Percentiles rank a stretch among this genome's conserved stretches.
These are phyloP conservation scores for Cercopithecus petaurista DNA, from an alignment of 2,797 vertebrate species.

Conservation along the genomic window DNA sequence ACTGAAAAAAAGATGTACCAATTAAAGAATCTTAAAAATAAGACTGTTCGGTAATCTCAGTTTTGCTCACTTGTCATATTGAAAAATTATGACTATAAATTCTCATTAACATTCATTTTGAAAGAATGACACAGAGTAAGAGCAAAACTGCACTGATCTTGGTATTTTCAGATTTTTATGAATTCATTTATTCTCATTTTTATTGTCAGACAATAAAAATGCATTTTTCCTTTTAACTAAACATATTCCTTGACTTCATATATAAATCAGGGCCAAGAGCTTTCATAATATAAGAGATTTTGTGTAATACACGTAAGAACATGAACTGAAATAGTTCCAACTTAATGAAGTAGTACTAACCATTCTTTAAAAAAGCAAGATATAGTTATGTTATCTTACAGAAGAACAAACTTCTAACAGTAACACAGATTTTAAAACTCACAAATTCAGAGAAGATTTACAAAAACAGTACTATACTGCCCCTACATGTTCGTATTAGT, in stretches of 20 bases:
- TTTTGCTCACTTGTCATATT: slow-evolving; percentile 34
- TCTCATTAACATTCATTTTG: slow-evolving; percentile 27
- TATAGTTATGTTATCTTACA: not conserved
- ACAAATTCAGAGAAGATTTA: slow-evolving; percentile 51
- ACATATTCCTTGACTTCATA: slow-evolving; percentile 57
- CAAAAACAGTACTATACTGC: slow-evolving; percentile 82
- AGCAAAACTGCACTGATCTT: not conserved
- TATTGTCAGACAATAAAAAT: slow-evolving; percentile 31
- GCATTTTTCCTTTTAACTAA: slow-evolving; percentile 49
- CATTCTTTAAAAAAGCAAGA: slow-evolving; percentile 12
- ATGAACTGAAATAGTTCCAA: not conserved
- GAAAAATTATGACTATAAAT: slow-evolving; percentile 32
- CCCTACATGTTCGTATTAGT: slow-evolving; percentile 82
- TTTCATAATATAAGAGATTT: slow-evolving; percentile 7
- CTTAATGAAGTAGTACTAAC: not conserved
- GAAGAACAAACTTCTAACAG: slow-evolving; percentile 13
- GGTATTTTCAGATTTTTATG: slow-evolving; percentile 31
- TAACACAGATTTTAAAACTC: not conserved
- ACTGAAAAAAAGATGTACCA: slow-evolving; percentile 7
- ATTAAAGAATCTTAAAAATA: slow-evolving; percentile 43
- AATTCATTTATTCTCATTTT: slow-evolving; percentile 40
- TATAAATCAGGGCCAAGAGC: slow-evolving; percentile 18
- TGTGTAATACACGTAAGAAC: not conserved
- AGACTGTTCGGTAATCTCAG: slow-evolving; percentile 21
- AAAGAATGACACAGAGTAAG: slow-evolving; percentile 14